phyloP scores from a whole-genome alignment of 2,888 invertebrate genomes.

The Aleiodes leptofemur region DNA sequence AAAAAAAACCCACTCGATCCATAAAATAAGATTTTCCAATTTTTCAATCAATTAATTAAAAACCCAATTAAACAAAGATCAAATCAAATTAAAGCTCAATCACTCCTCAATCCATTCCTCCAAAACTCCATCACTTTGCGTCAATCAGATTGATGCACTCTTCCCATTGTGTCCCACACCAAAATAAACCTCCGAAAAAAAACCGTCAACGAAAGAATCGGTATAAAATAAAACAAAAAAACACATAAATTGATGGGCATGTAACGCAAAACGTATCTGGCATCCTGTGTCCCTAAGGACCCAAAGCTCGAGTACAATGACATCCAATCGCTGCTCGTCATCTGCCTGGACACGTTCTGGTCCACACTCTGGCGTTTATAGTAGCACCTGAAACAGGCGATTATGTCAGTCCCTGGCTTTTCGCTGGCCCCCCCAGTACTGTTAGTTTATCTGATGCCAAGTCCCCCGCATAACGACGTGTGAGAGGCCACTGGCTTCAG shows the following conservation, averaged over 20 bases:
- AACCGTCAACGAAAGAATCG: neutral
- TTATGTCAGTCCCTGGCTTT: constrained; percentile 47
- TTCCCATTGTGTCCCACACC: constrained; percentile 7
- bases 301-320: constrained; percentile 23
- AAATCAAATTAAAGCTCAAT: neutral
- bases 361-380: constrained; percentile 19
- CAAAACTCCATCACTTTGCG: neutral
- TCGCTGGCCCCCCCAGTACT: neutral
- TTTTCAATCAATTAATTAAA: no score
- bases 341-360: constrained; percentile 16
- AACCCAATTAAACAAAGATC: no score
- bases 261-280: constrained; percentile 25
- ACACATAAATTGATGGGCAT: constrained; percentile 25
- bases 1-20: no score
- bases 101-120: neutral
- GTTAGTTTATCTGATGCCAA: constrained; percentile 16
- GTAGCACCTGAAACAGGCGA: constrained; percentile 51
- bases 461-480: neutral
- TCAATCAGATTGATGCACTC: neutral
- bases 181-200: neutral
- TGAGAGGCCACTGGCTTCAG: neutral
- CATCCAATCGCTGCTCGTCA: constrained; percentile 33
- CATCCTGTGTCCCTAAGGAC: constrained; percentile 34
- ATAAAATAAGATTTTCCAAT: no score
- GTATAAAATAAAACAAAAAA: neutral